phyloP scores from a whole-genome alignment of 2,888 invertebrate genomes.

The Yponomeuta evonymella region DNA sequence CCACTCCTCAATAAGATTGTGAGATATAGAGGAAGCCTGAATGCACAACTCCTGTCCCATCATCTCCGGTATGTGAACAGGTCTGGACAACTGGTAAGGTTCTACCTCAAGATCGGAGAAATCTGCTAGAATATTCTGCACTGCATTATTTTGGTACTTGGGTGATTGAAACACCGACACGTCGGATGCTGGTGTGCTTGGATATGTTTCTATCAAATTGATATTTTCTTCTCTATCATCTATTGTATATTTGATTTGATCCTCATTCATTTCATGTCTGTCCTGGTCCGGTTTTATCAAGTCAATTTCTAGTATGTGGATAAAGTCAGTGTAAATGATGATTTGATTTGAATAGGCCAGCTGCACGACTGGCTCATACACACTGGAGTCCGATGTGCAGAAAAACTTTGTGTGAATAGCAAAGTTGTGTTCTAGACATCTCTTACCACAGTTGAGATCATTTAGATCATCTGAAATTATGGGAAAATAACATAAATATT shows the following conservation, averaged over 20 bases:
- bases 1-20: conserved; percentile 72
- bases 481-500: conserved; percentile 10
- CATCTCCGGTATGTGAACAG: conserved; percentile 62
- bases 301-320: conserved; percentile 84
- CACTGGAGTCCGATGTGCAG: conserved; percentile 89
- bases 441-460: conserved; percentile 78
- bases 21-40: conserved; percentile 63
- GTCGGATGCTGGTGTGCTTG: conserved; percentile 55
- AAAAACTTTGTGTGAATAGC: conserved; percentile 95
- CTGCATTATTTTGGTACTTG: conserved; percentile 71
- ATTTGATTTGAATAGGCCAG: conserved; percentile 83
- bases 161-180: conserved; percentile 69
- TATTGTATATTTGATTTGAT: conserved; percentile 43
- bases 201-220: conserved; percentile 52
- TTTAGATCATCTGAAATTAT: conserved; percentile 60
- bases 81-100: conserved; percentile 57
- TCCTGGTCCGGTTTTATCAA: conserved; percentile 64
- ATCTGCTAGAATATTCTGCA: conserved; percentile 78
- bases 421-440: conserved; percentile 92
- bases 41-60: conserved; percentile 69
- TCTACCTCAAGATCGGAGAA: conserved; percentile 79
- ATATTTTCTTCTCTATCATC: conserved; percentile 49
- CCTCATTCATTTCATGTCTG: conserved; percentile 40
- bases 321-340: conserved; percentile 89
- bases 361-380: conserved; percentile 82